Percentiles rank a stretch among this genome's conserved stretches.
phyloP scores from a whole-genome alignment of 1,140 invertebrate species.

The Plutomurus gul region DNA sequence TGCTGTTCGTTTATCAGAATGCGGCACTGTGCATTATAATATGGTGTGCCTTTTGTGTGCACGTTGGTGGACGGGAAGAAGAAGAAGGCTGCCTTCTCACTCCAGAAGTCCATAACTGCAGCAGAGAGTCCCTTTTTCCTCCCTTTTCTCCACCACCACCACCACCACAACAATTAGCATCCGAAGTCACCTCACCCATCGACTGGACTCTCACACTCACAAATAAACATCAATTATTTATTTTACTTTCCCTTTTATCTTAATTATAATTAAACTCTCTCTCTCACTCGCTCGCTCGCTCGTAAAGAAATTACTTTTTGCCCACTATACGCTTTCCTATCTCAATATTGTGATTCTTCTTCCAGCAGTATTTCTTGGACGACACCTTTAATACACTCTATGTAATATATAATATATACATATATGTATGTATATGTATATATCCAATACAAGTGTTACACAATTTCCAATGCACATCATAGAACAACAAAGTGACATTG shows the following conservation, averaged over 20 bases:
- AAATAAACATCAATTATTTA: conserved; percentile 3
- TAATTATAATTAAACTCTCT: background rate
- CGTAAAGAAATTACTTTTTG: background rate
- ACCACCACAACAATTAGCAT: background rate
- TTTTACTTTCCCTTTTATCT: conserved; percentile 13
- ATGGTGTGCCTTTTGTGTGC: conserved; percentile 20
- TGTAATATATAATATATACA: no score
- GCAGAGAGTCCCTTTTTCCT: conserved; percentile 14
- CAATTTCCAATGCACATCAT: no score
- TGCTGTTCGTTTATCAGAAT: background rate
- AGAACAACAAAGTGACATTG: no score
- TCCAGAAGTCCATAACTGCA: no score
- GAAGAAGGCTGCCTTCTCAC: no score
- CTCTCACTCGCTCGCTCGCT: background rate
- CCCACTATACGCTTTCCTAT: background rate
- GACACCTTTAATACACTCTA: no score
- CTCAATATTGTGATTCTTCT: no score
- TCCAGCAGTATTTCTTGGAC: no score
- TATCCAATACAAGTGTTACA: no score
- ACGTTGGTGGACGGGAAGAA: background rate
- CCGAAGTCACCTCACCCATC: background rate
- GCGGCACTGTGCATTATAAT: conserved; percentile 26
- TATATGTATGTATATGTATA: no score
- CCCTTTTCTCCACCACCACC: conserved; percentile 14
- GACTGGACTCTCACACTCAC: no score